Base-by-base conservation (phyloP, 2,113 vertebrate species). In the Anthoscopus minutus region DNA sequence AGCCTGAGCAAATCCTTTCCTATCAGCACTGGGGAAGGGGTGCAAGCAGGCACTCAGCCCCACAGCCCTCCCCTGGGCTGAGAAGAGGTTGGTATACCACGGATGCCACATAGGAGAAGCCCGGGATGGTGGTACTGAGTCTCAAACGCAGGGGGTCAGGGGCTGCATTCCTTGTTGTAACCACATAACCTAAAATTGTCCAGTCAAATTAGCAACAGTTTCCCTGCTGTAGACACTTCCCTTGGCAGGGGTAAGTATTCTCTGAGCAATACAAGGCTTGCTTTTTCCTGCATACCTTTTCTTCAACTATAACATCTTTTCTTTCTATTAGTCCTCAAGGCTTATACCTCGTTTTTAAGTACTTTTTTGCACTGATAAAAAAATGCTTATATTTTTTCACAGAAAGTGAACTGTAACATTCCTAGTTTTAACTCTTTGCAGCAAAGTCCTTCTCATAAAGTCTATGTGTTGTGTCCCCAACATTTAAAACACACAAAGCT, bases 1-100 rank as follows among this genome's bases (percentile, higher is more conserved):
- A 65, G 31, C 58, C 27, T 31, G 22, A 61, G 60, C 37, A 47
- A 70, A 82, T 17, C 31, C 13, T 11, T 42, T 65, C 27, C 35
- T 9, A 12, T 20, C 24, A 61, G 10, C 31, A 14, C 20, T 0
- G 0, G 62, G 38, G 27, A 47, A 77, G 40, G 24, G 16, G 21
- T 18, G n/a, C 57, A 48, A 42, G 42, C 21, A 31, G 12, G 48
- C 64, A 33, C 31, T 33, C 48, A 67, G 19, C 19, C 28, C 54
- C 1, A 2, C n/a, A 51, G 67, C 23, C 19, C 38, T 25, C 10
- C 31, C 17, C 17, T 14, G 19, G 37, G 56, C 61, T 57, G 60
- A 27, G 20, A 21, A 58, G 44, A 42, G 13, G 28, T 35, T 45
- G 31, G 21, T 37, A 42, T 25, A 40, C 3, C 28, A 1, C 0